Evolutionary conservation across 2,113 vertebrate genomes (phyloP), one percentile per base, ranked within the genome.

Genomic region (Podilymbus podiceps): DNA sequence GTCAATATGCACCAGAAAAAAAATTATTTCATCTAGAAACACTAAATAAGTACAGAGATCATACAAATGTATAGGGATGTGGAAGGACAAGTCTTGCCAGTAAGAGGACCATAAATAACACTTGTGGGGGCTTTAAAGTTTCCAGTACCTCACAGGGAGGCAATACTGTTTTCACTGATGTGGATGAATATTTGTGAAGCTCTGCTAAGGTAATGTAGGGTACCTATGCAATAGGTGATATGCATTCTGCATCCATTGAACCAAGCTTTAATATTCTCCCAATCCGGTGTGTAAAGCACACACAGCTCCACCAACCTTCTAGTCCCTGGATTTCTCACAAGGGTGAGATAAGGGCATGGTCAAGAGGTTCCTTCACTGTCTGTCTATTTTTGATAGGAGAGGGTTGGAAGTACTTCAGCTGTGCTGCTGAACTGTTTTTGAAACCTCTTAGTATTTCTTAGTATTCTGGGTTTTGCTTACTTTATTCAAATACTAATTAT

Each of bases 361-460:
- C 53, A 91, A 82, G 68, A 91, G 16, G n/a, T 91, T 95, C 56
- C 49, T 91, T 91, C 88, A 46, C 52, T 59, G 22, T 76, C 35
- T 86, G 55, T 89, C 63, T 94, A 28, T 89, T 95, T 97, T 88
- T 86, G 89, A 71, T 77, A 76, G 33, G 59, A 88, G 67, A 77
- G 23, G 47, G 12, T 55, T 82, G 85, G 84, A 95, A 91, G n/a
- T 76, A 79, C 81, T 94, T 95, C 50, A 94, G 50, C 52, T 58
- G 28, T 64, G 67, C 63, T 86, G 52, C 52, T 95, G 79, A 75
- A 74, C 35, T 88, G 68, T 6, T 62, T 85, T 76, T 76, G 40
- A 73, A 35, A 25, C 28, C 23, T 52, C 73, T 78, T 63, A 52
- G 15, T 72, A 44, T 73, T 83, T 60, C 79, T 56, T n/a, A 52